Conservation (phyloP, 2,888 invertebrate species). For the Phaonia tiefii region DNA sequence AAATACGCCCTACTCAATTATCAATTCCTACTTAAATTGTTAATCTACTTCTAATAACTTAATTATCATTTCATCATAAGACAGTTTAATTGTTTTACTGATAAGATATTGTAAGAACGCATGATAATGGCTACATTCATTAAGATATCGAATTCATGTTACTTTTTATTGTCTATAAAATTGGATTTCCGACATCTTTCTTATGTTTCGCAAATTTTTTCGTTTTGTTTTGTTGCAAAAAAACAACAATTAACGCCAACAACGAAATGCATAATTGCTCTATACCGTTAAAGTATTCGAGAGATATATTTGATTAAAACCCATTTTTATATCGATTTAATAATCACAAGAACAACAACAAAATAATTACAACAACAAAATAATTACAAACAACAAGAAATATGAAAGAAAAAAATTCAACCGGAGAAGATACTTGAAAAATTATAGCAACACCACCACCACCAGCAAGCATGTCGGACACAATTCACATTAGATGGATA, state of each 20-base stretch:
- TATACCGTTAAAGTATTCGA: slow-evolving; percentile 35
- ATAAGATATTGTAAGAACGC: too few species aligned
- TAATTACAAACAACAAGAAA: slow-evolving; percentile 32
- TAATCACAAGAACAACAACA: neutral
- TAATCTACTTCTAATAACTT: too few species aligned
- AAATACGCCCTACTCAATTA: too few species aligned
- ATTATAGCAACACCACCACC: slow-evolving; percentile 35
- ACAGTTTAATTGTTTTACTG: neutral
- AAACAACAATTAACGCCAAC: slow-evolving; percentile 19
- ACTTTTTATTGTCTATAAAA: neutral
- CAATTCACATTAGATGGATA: slow-evolving; percentile 47
- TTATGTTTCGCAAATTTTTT: neutral
- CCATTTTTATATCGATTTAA: neutral
- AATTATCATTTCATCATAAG: neutral
- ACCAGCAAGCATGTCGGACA: neutral
- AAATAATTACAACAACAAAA: neutral
- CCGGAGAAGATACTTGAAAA: slow-evolving; percentile 24
- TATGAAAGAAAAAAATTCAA: neutral
- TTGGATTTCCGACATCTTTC: neutral
- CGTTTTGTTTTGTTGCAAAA: neutral
- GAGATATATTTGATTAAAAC: slow-evolving; percentile 13
- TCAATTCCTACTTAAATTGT: too few species aligned
- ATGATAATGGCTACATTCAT: too few species aligned
- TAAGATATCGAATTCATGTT: neutral
- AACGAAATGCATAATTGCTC: slow-evolving; percentile 29